Base-by-base conservation (phyloP, 1,140 invertebrate species). In the Helicorthomorpha holstii region DNA sequence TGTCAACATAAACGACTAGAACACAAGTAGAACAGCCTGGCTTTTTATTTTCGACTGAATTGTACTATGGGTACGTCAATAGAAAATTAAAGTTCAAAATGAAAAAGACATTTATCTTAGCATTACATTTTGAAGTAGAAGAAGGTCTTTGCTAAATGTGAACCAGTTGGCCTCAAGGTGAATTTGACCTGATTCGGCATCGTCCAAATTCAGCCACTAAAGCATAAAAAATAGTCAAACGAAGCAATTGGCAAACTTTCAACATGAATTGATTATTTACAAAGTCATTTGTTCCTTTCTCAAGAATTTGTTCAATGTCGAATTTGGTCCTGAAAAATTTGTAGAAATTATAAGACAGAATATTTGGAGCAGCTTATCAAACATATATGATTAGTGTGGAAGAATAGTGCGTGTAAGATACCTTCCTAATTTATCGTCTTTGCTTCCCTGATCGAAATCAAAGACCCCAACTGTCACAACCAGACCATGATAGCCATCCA, bases 351-450 rank as follows among this genome's bases (percentile, higher is more conserved):
- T 7, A 16, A 34, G 16, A 34, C 29, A 34, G 29, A 34, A 34
- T 7, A 7, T 34, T 34, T 7, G 29, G 16, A 34, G 16, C 29
- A 34, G 16, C 7, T 16, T 16, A 34, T 34, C 7, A 16, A 7
- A 7, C 29, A 34, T 34, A 16, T 34, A 34, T 34, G 7, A 34
- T 7, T 34, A 34, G 16, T 34, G 16, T 7, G 29, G 29, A 34
- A 34, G 29, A 34, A 7, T 7, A 7, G 7, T 34, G 29, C 29
- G 45, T 48, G 27, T 23, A 48, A 27, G 45, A 51, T 78, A 87
- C 83, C 83, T 85, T 77, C 83, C 83, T 61, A 87, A 76, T 24
- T 24, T 49, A 2, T 49, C 48, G 26, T 49, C 48, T 27, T 49
- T 49, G 21, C 48, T 49, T 49, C 48, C 48, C 27, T 27, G 21